phyloP scores from a whole-genome alignment of 2,797 vertebrate genomes.

The Moxostoma hubbsi region DNA sequence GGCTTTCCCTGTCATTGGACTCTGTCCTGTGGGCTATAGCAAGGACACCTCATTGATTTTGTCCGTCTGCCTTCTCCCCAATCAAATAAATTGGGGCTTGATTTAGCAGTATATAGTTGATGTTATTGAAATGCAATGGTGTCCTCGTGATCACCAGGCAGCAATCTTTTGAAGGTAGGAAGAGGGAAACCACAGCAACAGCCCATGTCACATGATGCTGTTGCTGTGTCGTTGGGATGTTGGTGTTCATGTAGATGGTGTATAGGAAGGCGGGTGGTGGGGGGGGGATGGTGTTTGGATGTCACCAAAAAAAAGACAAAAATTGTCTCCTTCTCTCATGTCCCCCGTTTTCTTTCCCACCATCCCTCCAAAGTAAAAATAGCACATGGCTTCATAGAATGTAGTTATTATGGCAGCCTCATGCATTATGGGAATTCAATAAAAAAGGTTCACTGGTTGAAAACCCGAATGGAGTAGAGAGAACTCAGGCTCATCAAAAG shows the following conservation, averaged over 20 bases:
- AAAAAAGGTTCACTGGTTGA: conserved; percentile 7
- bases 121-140: conserved; percentile 47
- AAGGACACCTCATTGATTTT: conserved; percentile 71
- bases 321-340: conserved; percentile 20
- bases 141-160: conserved; percentile 75
- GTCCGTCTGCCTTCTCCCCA: conserved; percentile 47
- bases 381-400: conserved; percentile 41
- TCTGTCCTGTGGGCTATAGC: conserved; percentile 63
- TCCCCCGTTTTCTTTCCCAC: conserved; percentile 5
- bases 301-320: conserved; percentile 58
- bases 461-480: neutral
- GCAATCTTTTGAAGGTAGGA: conserved; percentile 66
- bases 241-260: conserved; percentile 63
- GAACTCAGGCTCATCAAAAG: conserved; percentile 1
- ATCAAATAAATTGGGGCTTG: conserved; percentile 38
- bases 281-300: conserved; percentile 55
- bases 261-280: conserved; percentile 47
- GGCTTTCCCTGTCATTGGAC: conserved; percentile 58
- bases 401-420: conserved; percentile 14
- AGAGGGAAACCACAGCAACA: conserved; percentile 64
- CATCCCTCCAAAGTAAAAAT: conserved; percentile 54
- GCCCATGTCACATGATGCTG: conserved; percentile 69
- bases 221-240: conserved; percentile 81
- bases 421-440: conserved; percentile 33
- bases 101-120: conserved; percentile 27